Conservation (phyloP, 2,888 invertebrate genomes). For the Gryllus longicercus region DNA sequence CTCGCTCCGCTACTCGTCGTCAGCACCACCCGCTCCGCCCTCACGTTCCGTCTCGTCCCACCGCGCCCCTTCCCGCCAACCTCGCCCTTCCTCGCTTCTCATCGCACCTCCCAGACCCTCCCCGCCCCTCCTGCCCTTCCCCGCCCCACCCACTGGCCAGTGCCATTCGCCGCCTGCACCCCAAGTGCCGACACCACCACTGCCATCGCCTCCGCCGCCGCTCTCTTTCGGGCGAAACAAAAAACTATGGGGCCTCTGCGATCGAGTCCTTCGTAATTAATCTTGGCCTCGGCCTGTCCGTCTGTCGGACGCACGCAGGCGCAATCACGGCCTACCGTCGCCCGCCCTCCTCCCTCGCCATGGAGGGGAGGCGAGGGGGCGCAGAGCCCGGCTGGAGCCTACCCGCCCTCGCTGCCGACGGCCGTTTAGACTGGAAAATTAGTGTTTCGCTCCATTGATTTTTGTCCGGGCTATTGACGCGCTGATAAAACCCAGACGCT, state of each 20-base stretch:
- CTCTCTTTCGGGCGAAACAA: not conserved
- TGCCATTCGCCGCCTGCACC: not conserved
- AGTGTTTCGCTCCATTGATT: conserved; percentile 9
- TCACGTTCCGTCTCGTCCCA: no score
- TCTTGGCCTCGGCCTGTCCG: not conserved
- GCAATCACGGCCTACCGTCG: not conserved
- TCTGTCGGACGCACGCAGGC: not conserved
- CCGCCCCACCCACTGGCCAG: not conserved
- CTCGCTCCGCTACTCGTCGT: not conserved
- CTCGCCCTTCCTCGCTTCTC: not conserved
- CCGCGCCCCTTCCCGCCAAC: not conserved
- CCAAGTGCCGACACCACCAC: conserved; percentile 20
- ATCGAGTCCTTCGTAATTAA: conserved; percentile 4
- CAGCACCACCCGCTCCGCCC: no score
- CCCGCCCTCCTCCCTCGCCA: not conserved
- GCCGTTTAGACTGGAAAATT: conserved; percentile 8
- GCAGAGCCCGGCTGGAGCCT: not conserved
- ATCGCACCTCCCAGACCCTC: not conserved
- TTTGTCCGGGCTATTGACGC: not conserved
- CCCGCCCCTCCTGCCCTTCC: not conserved
- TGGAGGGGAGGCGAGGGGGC: not conserved
- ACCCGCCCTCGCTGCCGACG: not conserved
- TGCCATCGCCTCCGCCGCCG: not conserved
- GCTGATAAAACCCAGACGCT: not conserved
- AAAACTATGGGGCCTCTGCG: not conserved